These are phyloP conservation scores for Zaprionus gabonicus DNA, from an alignment of 1,140 invertebrate species.

Conservation along the genomic window DNA sequence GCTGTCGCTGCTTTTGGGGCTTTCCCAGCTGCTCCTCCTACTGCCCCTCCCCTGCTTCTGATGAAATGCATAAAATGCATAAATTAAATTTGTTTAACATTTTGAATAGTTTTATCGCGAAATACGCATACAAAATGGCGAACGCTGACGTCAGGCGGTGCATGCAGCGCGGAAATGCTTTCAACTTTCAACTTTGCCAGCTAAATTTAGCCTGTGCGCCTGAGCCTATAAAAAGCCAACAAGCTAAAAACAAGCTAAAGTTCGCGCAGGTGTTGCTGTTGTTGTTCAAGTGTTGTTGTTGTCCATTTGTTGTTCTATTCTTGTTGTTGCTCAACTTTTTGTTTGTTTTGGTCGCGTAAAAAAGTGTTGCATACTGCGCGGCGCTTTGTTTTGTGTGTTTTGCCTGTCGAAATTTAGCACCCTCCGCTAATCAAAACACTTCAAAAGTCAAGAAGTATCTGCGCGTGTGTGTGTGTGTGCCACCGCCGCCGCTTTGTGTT, in stretches of 20 bases:
- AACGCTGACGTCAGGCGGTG: constrained; percentile 55
- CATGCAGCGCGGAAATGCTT: constrained; percentile 43
- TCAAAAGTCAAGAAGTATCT: not conserved
- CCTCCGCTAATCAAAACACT: constrained; percentile 50
- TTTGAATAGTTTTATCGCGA: constrained; percentile 54
- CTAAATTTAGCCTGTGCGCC: constrained; percentile 54
- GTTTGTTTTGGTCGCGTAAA: constrained; percentile 32
- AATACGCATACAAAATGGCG: constrained; percentile 39
- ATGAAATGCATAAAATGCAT: constrained; percentile 45
- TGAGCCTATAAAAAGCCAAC: constrained; percentile 43
- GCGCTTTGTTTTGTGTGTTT: constrained; percentile 40
- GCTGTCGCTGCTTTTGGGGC: constrained; percentile 23
- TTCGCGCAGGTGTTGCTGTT: not conserved
- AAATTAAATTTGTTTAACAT: constrained; percentile 65
- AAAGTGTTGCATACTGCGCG: constrained; percentile 61
- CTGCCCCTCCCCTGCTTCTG: not conserved
- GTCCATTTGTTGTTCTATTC: too few relatives aligned
- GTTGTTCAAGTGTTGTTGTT: not conserved
- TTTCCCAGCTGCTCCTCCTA: not conserved
- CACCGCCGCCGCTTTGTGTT: not conserved
- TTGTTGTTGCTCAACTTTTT: constrained; percentile 15
- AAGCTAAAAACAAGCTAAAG: constrained; percentile 27
- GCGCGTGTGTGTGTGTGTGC: not conserved
- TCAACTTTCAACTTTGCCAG: constrained; percentile 75
- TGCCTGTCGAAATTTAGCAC: constrained; percentile 31